phyloP scores from a whole-genome alignment of 2,888 invertebrate genomes.

The Andrena hattorfiana region DNA sequence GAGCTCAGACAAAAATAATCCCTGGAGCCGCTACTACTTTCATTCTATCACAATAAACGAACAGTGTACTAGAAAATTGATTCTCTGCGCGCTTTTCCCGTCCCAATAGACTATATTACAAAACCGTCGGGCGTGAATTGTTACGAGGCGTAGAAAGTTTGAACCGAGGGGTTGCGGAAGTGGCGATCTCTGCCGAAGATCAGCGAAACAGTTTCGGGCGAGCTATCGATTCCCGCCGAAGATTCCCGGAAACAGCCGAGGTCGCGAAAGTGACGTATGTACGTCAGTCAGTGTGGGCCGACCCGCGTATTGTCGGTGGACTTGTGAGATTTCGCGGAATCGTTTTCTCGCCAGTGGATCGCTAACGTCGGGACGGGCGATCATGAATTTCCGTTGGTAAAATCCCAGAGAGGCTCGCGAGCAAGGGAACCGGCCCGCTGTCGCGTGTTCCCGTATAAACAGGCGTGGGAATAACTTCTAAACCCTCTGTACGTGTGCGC shows the following conservation, averaged over 20 bases:
- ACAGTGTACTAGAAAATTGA: too few relatives aligned
- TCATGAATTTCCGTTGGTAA: slow-evolving; percentile 61
- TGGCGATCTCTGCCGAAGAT: slow-evolving; percentile 65
- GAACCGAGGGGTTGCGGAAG: slow-evolving; percentile 48
- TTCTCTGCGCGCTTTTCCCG: too few relatives aligned
- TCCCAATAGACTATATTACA: too few relatives aligned
- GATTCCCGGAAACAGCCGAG: slow-evolving; percentile 74
- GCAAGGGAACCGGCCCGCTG: slow-evolving; percentile 28
- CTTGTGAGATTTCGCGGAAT: slow-evolving; percentile 26
- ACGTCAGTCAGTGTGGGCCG: slow-evolving; percentile 73
- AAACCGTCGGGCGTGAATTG: too few relatives aligned
- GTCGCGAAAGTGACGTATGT: slow-evolving; percentile 73
- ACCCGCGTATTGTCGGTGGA: slow-evolving; percentile 64
- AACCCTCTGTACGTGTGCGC: slow-evolving; percentile 59
- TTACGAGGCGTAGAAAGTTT: slow-evolving; percentile 37
- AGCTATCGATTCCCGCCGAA: slow-evolving; percentile 81
- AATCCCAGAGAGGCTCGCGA: slow-evolving; percentile 31
- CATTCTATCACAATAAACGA: too few relatives aligned
- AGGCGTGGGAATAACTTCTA: slow-evolving; percentile 44
- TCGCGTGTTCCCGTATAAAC: slow-evolving; percentile 42
- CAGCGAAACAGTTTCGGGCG: slow-evolving; percentile 58
- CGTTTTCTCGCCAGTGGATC: slow-evolving; percentile 29
- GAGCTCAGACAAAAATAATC: not conserved
- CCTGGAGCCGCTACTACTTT: not conserved
- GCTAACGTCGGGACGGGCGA: slow-evolving; percentile 33